Conservation (phyloP, 2,888 invertebrate genomes). For the Muscina levida region DNA sequence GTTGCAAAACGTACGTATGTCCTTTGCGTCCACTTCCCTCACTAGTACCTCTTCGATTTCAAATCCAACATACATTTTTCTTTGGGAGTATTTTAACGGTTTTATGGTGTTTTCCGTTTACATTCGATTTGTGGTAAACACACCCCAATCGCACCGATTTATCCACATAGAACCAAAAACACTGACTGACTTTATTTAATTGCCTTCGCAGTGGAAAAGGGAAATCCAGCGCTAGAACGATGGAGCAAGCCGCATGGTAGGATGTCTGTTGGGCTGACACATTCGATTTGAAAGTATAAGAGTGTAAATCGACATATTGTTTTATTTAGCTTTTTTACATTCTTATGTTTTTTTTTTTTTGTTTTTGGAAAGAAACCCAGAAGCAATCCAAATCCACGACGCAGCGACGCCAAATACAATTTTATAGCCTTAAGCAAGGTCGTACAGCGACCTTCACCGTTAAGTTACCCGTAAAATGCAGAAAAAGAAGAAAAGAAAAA, state of each 20-base stretch:
- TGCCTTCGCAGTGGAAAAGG: too few relatives aligned
- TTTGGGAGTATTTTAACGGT: constrained; percentile 2
- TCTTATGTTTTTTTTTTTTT: neutral
- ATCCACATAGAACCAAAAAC: neutral
- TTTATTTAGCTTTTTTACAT: too few relatives aligned
- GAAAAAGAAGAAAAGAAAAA: constrained; percentile 6
- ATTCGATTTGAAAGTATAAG: constrained; percentile 61
- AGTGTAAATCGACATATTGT: too few relatives aligned
- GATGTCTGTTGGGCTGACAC: too few relatives aligned
- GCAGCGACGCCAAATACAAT: constrained; percentile 73
- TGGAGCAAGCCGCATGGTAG: constrained; percentile 2
- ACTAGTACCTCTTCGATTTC: too few relatives aligned
- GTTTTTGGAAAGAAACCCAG: constrained; percentile 20
- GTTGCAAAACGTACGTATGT: too few relatives aligned
- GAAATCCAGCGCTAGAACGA: too few relatives aligned
- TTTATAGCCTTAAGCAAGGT: constrained; percentile 76
- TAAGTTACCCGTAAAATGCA: constrained; percentile 38
- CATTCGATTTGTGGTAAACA: constrained; percentile 13
- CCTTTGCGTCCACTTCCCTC: too few relatives aligned
- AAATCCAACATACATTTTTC: neutral
- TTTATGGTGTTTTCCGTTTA: neutral
- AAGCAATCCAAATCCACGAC: constrained; percentile 66
- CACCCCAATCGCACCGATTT: neutral
- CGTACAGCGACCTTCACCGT: constrained; percentile 76
- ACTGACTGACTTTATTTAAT: neutral